Base-by-base conservation (phyloP, 2,797 vertebrate species). In the Phoeniculus purpureus region DNA sequence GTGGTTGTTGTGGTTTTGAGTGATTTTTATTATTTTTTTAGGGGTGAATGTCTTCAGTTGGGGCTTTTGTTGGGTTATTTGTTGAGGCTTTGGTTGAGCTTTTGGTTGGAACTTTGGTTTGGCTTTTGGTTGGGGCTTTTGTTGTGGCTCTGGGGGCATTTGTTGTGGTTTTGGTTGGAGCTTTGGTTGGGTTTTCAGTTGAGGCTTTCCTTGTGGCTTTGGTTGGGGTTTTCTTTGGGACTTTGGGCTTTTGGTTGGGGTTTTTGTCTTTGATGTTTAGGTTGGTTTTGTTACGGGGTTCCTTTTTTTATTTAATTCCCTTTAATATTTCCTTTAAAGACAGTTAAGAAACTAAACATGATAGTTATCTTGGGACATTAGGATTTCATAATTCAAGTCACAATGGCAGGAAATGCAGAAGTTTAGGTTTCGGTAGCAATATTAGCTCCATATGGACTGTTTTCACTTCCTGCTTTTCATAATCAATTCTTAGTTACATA, bases 351-450 rank as follows among this genome's bases (percentile, higher is more conserved):
- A 58, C 56, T 54, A 89, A 94, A 85, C 77, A 87, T 79, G 82
- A 59, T 54, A 87, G 87, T 92, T 92, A 92, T 81, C 71, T 68
- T 67, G 73, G 71, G 54, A 60, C 80, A 27, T 89, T 81, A 89
- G 5, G n/a, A 67, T 93, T 95, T 91, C 71, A 58, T 81, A 72
- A 89, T 85, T 75, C 13, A 83, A 87, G 60, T 83, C 56, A 95
- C 89, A 95, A 87, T 93, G 74, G 71, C 77, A 93, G 95, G 93
- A 94, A 95, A 93, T 89, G 77, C 80, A 92, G 77, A 91, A 92
- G 93, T 94, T 90, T 96, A 94, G 82, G 89, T 94, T 94, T 92
- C 47, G 1, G 50, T 85, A 91, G 80, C 80, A 95, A 81, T 94
- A 93, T 84, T 90, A 88, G 80, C 82, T 85, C 70, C 71, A 27